Evolutionary conservation across 1,140 invertebrate genomes (phyloP), one percentile per base, ranked within the genome.

Genomic region (Cecropterus lyciades): DNA sequence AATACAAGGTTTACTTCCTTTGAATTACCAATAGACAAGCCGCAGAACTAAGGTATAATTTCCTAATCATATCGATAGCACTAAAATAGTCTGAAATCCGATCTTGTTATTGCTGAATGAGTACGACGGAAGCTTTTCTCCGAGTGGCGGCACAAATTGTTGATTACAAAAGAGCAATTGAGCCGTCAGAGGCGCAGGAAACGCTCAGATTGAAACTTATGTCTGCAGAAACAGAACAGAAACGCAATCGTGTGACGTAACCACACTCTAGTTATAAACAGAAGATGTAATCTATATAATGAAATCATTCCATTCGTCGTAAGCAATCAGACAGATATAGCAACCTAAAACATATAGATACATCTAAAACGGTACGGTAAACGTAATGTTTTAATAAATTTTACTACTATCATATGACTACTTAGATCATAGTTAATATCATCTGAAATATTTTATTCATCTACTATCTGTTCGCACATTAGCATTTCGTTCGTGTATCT

Each of bases 161-260:
- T 87, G 84, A 89, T 89, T 89, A 89, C 85, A 90, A 89, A 89
- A 90, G 87, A 91, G 85, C 87, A 87, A 89, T 91, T 89, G 86
- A 89, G 84, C 84, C 79, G 89, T 88, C 80, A 82, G 78, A 73
- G 76, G 40, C 72, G 76, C 85, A 89, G 89, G 82, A 87, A 87
- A 79, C 70, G 73, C 15, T 66, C 74, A 80, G 79, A 89, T 89
- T 89, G 86, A 89, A 82, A 89, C 82, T 89, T 89, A 86, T 89
- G 80, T 85, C 75, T 84, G 60, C 66, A 60, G 72, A 60, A 40
- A 40, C 37, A 40, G 37, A 40, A 72, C 37, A n/a, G 37, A 40
- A 72, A 71, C 55, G 52, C 66, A 70, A 63, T 64, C 64, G 51
- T 46, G 69, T 55, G 57, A 9, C 17, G 30, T 37, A 48, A 60